Conservation (phyloP, 2,113 vertebrate species). For the Gadus chalcogrammus region DNA sequence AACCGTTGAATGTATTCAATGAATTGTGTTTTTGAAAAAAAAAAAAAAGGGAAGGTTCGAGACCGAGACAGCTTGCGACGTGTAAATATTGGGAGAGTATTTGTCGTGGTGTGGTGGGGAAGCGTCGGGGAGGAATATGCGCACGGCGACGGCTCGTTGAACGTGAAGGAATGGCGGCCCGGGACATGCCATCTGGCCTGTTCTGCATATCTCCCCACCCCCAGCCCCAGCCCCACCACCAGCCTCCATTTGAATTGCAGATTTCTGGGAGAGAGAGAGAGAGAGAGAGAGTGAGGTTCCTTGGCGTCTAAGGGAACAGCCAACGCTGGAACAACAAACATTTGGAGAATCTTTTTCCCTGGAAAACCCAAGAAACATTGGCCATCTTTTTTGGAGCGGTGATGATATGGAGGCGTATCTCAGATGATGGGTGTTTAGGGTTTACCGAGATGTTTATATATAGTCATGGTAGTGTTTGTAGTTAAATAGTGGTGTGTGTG, state of each 20-base stretch:
- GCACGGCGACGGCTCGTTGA: conserved; percentile 42
- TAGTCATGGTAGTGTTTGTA: too few relatives aligned
- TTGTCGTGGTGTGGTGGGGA: too few relatives aligned
- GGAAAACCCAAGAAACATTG: neutral
- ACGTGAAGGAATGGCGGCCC: conserved; percentile 56
- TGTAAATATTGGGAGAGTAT: conserved; percentile 57
- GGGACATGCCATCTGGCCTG: conserved; percentile 64
- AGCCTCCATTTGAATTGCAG: conserved; percentile 66
- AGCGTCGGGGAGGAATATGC: conserved; percentile 39
- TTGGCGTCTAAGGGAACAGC: conserved; percentile 45
- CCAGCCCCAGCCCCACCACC: neutral
- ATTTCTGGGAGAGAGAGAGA: conserved; percentile 62
- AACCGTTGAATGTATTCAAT: conserved; percentile 14
- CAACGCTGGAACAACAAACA: conserved; percentile 37
- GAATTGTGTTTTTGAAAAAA: conserved; percentile 31
- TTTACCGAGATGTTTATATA: too few relatives aligned
- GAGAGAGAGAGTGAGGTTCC: conserved; percentile 41
- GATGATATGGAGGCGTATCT: too few relatives aligned
- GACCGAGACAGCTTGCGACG: conserved; percentile 48
- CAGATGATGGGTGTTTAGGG: too few relatives aligned
- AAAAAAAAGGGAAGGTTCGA: conserved; percentile 45
- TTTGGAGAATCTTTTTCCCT: neutral
- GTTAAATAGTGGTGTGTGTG: too few relatives aligned
- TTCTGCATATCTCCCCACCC: conserved; percentile 39
- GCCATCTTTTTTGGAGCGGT: too few relatives aligned